Evolutionary conservation across 2,797 vertebrate species (phyloP).

Genomic region (Myotis vivesi): DNA sequence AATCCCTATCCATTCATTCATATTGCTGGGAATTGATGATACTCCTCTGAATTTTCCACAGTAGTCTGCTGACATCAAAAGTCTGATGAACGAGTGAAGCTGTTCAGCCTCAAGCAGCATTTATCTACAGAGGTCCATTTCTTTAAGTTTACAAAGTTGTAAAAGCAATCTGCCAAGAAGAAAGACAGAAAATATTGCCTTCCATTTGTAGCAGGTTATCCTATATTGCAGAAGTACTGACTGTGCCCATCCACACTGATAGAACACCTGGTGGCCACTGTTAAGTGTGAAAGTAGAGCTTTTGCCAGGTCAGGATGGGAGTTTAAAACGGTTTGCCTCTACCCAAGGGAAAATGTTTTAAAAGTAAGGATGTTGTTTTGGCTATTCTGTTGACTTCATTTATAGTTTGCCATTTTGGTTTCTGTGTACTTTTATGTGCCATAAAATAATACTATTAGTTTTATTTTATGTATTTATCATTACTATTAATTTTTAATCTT

Average conservation of each 20-base stretch:
- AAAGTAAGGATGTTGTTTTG: background rate
- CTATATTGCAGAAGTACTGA: background rate
- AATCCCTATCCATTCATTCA: conserved; percentile 64
- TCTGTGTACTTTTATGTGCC: background rate
- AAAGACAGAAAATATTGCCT: conserved; percentile 51
- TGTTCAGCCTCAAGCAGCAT: conserved; percentile 50
- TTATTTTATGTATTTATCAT: background rate
- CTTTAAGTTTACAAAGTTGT: conserved; percentile 70
- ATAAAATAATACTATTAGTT: background rate
- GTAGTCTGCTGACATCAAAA: conserved; percentile 51
- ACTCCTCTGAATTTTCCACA: conserved; percentile 26
- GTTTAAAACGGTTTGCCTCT: conserved; percentile 31
- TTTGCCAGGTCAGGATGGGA: background rate
- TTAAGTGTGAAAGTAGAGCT: background rate
- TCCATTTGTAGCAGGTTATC: conserved; percentile 36
- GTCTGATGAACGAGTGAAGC: conserved; percentile 32
- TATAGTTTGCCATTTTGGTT: background rate
- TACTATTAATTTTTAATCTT: background rate
- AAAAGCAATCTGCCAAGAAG: conserved; percentile 70
- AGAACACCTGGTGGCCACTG: conserved; percentile 2
- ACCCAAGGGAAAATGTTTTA: background rate
- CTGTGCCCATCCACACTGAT: background rate
- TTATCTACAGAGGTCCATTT: conserved; percentile 56
- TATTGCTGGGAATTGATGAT: conserved; percentile 62
- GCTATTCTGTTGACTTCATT: conserved; percentile 17